A percentile compares a stretch with the other conserved stretches of the same genome.
Evolutionary conservation across 2,797 vertebrate genomes (phyloP).

Genomic region (Benthosema pterotum): DNA sequence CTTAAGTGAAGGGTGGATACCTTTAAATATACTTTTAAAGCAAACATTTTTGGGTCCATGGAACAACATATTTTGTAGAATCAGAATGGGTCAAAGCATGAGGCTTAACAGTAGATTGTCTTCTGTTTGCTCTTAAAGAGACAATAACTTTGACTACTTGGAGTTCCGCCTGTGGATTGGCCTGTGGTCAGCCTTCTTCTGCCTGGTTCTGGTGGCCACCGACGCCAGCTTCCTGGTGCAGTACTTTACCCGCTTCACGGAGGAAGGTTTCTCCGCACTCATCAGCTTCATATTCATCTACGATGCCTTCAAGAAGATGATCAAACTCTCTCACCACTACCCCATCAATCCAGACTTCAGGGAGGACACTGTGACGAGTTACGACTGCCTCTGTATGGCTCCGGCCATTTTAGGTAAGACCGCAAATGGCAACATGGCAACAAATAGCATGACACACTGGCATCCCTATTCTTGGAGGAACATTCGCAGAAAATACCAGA

Average conservation of each 20-base stretch:
- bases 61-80: no score
- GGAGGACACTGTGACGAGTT: constrained; percentile 86
- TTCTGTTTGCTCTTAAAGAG: constrained; percentile 72
- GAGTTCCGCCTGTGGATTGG: constrained; percentile 99
- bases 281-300: constrained; percentile 99
- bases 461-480: no score
- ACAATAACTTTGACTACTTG: constrained; percentile 92
- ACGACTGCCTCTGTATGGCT: constrained; percentile 90
- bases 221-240: constrained; percentile 97
- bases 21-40: no score
- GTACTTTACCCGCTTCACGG: constrained; percentile 98
- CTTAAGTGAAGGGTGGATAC: no score
- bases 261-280: constrained; percentile 97
- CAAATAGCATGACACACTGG: no score
- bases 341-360: constrained; percentile 89
- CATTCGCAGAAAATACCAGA: no score
- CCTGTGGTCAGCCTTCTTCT: constrained; percentile 94
- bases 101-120: neutral
- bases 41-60: no score
- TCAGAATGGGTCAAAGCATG: no score
- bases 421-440: no score
- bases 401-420: constrained; percentile 82
- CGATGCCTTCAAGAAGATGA: constrained; percentile 98
- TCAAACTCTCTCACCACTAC: constrained; percentile 91
- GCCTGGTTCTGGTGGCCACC: constrained; percentile 91